Evolutionary conservation across 2,888 invertebrate genomes (phyloP).

Genomic region (Ophonus ardosiacus): DNA sequence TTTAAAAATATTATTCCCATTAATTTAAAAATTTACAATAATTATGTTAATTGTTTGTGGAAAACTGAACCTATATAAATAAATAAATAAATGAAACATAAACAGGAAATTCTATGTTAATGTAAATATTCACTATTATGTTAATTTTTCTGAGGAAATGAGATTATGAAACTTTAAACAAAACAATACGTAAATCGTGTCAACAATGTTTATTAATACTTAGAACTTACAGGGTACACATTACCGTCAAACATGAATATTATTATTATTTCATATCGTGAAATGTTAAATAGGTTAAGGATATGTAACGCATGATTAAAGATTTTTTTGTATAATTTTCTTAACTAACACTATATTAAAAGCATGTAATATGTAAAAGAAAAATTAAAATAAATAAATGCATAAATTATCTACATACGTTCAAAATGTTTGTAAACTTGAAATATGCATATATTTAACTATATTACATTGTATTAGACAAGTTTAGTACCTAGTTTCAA

Average conservation of each 20-base stretch:
- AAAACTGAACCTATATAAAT: not conserved
- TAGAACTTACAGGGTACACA: not conserved
- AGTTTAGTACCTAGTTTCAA: no score
- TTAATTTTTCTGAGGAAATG: not conserved
- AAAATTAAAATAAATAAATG: not conserved
- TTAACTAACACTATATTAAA: not conserved
- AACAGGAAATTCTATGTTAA: no score
- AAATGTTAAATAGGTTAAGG: not conserved
- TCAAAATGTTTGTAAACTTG: not conserved
- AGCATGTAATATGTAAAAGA: not conserved
- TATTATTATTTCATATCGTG: not conserved
- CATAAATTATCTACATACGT: not conserved
- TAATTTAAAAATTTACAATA: not conserved
- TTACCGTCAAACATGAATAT: not conserved
- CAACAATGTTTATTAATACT: not conserved
- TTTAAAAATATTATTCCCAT: no score
- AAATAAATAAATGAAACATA: no score
- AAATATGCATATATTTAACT: not conserved
- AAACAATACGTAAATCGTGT: not conserved
- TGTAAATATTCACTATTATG: not conserved
- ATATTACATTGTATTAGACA: no score
- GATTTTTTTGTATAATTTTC: not conserved
- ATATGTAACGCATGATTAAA: not conserved
- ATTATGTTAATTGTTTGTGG: not conserved
- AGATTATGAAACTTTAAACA: not conserved